Evolutionary conservation across 2,113 vertebrate species (phyloP), one percentile per base, ranked within the genome.

Genomic region (Cepphus grylle): DNA sequence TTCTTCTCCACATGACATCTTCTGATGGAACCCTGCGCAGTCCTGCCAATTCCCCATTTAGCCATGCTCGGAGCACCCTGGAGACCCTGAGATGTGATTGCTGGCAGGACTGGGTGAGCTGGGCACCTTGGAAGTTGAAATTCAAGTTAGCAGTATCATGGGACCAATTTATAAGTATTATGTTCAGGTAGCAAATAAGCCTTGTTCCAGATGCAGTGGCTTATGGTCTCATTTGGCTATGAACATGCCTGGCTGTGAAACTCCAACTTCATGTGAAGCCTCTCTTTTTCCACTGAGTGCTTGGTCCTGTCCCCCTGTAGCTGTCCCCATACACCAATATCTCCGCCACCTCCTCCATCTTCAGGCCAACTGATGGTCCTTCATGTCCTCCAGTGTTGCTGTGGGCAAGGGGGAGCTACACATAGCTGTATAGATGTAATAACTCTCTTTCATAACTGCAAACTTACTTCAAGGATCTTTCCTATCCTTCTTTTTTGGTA

Each of bases 381-480:
- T 43, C 17, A n/a, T 43, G 36, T 3, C 26, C 10, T 23, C 43
- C 42, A 58, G 12, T 30, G 15, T 49, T 0, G 0, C n/a, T 71
- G 34, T 3, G 10, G 26, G 6, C 4, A 70, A 42, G 4, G 3
- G 2, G 5, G 14, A 80, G 14, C 2, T n/a, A 71, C 20, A 43
- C 25, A 18, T 6, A 58, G 8, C 14, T 58, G 15, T 53, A 40
- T 84, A 25, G 55, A 70, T 53, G 27, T 21, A 71, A 3, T 56
- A 84, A 52, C 36, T 77, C 36, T 22, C 19, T 61, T 52, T 36
- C 0, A 0, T 30, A 62, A 61, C 11, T 58, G 30, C 9, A 78
- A 49, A 78, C 52, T 78, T 0, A 11, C 27, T 87, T 81, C 50
- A 85, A 49, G 22, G 12, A 49, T 85, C 20, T 62, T 69, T 81